These are phyloP conservation scores for Arctia plantaginis DNA, from an alignment of 2,888 invertebrate genomes.

Conservation along the genomic window DNA sequence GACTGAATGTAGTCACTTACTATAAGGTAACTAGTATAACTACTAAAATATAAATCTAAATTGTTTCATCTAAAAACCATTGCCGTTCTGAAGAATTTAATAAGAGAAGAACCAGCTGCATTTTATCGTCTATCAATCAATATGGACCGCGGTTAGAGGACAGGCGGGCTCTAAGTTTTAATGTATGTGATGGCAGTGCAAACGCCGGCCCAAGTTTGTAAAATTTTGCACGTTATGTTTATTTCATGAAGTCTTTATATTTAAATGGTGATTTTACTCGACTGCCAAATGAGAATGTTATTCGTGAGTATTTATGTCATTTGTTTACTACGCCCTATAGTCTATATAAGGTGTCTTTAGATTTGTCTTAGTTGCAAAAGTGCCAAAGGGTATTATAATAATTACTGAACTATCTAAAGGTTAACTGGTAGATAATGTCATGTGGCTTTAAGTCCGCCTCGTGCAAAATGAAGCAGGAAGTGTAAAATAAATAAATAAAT, in stretches of 20 bases:
- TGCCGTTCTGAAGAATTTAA: not conserved
- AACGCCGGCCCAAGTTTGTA: not conserved
- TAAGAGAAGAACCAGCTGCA: not conserved
- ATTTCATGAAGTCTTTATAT: too few species aligned
- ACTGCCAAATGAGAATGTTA: not conserved
- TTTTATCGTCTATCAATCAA: slow-evolving; percentile 7
- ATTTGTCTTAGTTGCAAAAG: too few species aligned
- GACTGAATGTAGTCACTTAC: too few species aligned
- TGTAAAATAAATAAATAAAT: too few species aligned
- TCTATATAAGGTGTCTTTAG: too few species aligned
- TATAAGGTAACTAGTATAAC: not conserved
- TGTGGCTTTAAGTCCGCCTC: too few species aligned
- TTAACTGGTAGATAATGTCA: too few species aligned
- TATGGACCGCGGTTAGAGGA: not conserved
- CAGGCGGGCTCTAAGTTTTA: not conserved
- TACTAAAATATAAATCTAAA: not conserved
- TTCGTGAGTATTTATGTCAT: not conserved
- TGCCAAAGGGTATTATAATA: too few species aligned
- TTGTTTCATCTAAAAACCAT: not conserved
- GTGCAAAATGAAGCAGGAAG: too few species aligned
- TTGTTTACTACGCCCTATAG: not conserved
- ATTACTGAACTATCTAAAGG: too few species aligned
- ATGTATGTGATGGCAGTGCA: not conserved
- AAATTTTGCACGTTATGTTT: too few species aligned
- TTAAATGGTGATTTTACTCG: not conserved